Evolutionary conservation across 2,113 vertebrate species (phyloP), one percentile per base, ranked within the genome.

Genomic region (Istiophorus platypterus): DNA sequence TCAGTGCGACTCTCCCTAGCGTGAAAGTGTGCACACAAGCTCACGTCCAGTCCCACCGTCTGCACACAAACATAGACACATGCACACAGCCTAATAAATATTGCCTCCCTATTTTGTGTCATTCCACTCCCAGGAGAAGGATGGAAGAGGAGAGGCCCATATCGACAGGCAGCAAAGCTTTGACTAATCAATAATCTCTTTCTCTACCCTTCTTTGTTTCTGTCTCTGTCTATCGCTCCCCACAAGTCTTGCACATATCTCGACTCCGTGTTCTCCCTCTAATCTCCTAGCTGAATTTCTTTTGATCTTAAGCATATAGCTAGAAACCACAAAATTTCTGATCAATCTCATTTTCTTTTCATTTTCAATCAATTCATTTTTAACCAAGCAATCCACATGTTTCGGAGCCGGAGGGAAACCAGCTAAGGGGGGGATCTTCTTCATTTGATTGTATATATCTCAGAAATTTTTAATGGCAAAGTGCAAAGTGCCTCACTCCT

Each of bases 131-230:
- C 84, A 0, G 72, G 77, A 92, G 87, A 34, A 6, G 31, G 31
- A 3, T 34, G 31, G 3, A 34, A 6, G 6, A 34, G 31, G 31
- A 88, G 74, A 78, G 31, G 75, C 51, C 61, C 20, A 1, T 83
- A 93, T 90, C 37, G 91, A 91, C 86, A 87, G 65, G 75, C 76
- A 57, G 67, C 85, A 56, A 70, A 86, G 85, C 84, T 89, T 76
- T 69, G 73, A 71, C 54, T 88, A 86, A 93, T 93, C 92, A 84
- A 93, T 92, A 84, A 72, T 72, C 69, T 81, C 74, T 80, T 80
- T 85, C 80, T 84, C 54, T 34, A 22, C 22, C 39, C 24, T 41
- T 34, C 29, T 64, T n/a, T 34, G 31, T 57, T 20, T 37, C 58
- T 56, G 29, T 54, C 41, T 66, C 56, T 29, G 51, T 63, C 65